Evolutionary conservation across 2,888 invertebrate species (phyloP).

Genomic region (Piscicola geometra): DNA sequence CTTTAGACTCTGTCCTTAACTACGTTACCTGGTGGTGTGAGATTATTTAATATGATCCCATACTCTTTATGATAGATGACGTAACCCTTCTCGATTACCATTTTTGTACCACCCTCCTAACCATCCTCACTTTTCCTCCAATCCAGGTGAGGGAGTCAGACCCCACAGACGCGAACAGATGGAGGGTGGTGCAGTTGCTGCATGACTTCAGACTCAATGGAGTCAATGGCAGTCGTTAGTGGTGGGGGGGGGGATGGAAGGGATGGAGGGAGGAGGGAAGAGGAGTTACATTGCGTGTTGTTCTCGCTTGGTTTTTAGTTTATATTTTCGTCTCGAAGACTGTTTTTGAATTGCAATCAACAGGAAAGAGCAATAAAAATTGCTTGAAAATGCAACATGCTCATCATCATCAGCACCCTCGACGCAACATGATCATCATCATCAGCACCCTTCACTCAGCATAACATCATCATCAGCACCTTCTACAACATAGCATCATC

Average conservation of each 20-base stretch:
- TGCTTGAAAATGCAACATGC: too few relatives aligned
- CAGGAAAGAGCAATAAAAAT: too few relatives aligned
- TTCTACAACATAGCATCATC: not conserved
- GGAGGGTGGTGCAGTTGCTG: constrained; percentile 91
- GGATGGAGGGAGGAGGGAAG: not conserved
- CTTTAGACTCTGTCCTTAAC: too few relatives aligned
- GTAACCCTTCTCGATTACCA: too few relatives aligned
- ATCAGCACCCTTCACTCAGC: not conserved
- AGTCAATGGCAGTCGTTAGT: constrained; percentile 80
- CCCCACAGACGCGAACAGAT: constrained; percentile 80
- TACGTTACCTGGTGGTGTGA: too few relatives aligned
- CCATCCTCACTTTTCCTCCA: not conserved
- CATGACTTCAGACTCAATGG: constrained; percentile 98
- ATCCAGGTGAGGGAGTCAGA: constrained; percentile 80
- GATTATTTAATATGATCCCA: too few relatives aligned
- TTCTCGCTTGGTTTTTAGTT: not conserved
- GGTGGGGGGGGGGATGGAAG: not conserved
- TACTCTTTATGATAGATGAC: too few relatives aligned
- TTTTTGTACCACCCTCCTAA: too few relatives aligned
- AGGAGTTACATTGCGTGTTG: not conserved
- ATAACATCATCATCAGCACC: not conserved
- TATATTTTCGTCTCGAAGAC: too few relatives aligned
- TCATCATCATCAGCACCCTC: not conserved
- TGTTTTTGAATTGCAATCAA: too few relatives aligned
- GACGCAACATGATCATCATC: not conserved